A percentile compares a stretch with the other conserved stretches of the same genome.
phyloP scores from a whole-genome alignment of 2,888 invertebrate species.

The Cantharis rufa region DNA sequence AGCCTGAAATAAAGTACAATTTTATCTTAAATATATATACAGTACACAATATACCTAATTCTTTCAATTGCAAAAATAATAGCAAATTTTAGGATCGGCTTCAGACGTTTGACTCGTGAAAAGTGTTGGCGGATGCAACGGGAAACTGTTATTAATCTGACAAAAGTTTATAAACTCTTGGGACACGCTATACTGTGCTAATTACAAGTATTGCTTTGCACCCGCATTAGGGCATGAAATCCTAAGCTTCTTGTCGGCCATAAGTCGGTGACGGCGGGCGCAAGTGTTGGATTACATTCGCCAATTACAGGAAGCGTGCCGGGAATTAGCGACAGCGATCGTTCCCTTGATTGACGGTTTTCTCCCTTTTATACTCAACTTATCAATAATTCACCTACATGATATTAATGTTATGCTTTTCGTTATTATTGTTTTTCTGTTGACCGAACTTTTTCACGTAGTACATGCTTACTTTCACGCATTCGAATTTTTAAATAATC shows the following conservation, averaged over 20 bases:
- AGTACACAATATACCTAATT: not conserved
- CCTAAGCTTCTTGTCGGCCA: constrained; percentile 52
- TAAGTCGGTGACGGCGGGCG: constrained; percentile 39
- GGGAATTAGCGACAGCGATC: constrained; percentile 46
- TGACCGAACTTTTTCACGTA: not conserved
- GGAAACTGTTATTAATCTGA: constrained; percentile 24
- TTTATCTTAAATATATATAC: not conserved
- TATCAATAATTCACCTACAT: constrained; percentile 29
- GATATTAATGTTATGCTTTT: constrained; percentile 16
- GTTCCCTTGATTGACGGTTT: constrained; percentile 42
- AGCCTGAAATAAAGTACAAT: not conserved
- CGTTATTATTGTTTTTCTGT: not conserved
- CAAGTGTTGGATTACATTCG: constrained; percentile 53
- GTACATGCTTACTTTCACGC: not conserved
- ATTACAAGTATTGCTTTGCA: constrained; percentile 37
- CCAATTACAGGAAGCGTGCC: constrained; percentile 53
- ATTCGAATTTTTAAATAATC: not conserved
- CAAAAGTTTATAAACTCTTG: constrained; percentile 22
- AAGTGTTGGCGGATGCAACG: constrained; percentile 3
- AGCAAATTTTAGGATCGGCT: not conserved
- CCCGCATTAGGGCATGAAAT: constrained; percentile 47
- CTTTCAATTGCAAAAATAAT: not conserved
- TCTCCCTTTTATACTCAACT: constrained; percentile 22
- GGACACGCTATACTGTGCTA: constrained; percentile 37
- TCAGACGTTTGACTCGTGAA: not conserved